These are phyloP conservation scores for Laterallus jamaicensis DNA, from an alignment of 2,113 vertebrate genomes.

Conservation along the genomic window DNA sequence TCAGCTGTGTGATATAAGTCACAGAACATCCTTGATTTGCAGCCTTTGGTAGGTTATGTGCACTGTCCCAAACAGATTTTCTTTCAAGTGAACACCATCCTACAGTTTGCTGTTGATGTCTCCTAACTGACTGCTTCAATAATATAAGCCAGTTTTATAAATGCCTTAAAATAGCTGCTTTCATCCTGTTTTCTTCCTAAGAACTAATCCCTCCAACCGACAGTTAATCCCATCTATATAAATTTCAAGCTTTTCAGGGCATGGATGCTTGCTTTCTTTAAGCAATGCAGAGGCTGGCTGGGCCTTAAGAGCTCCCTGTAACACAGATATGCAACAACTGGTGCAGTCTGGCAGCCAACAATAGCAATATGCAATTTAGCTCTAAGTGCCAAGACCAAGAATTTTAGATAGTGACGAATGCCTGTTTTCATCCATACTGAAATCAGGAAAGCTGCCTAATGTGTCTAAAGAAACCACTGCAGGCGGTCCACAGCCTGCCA, in stretches of 20 bases:
- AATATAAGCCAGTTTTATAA: not conserved
- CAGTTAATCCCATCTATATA: not conserved
- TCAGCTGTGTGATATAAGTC: not conserved
- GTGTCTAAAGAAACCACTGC: constrained; percentile 1
- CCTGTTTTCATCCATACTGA: not conserved
- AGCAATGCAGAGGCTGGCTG: not conserved
- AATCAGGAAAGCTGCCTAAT: constrained; percentile 47
- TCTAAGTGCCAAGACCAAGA: not conserved
- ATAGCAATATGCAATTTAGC: not conserved
- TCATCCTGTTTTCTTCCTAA: constrained; percentile 8
- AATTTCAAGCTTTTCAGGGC: not conserved
- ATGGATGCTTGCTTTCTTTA: not conserved
- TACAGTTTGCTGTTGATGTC: not conserved
- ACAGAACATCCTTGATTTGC: not conserved
- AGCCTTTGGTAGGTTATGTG: not conserved
- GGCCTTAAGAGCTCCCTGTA: not conserved
- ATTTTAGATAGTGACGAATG: not conserved
- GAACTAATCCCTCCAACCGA: constrained; percentile 3
- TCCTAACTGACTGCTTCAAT: not conserved
- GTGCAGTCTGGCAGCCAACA: not conserved
- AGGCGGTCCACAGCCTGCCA: not conserved
- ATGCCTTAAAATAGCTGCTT: constrained; percentile 12
- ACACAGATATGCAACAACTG: not conserved
- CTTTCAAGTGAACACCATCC: not conserved
- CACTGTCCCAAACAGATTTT: not conserved